These are phyloP conservation scores for Tetragonula clypearis DNA, from an alignment of 1,140 invertebrate species.

Conservation along the genomic window DNA sequence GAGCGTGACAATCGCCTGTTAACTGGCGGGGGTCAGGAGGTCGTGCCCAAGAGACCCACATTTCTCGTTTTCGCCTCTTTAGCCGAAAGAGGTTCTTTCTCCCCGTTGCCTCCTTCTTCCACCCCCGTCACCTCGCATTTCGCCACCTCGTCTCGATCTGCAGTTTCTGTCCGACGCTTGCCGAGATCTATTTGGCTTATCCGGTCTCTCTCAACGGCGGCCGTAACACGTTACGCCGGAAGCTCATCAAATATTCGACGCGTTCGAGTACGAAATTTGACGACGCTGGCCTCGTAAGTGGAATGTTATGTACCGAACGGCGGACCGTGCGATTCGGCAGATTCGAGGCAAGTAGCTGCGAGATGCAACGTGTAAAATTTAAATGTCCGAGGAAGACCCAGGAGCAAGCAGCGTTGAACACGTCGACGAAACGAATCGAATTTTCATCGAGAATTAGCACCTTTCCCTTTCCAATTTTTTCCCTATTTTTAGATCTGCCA, in stretches of 20 bases:
- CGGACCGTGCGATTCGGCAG: neutral
- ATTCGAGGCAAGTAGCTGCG: neutral
- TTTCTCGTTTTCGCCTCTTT: slow-evolving; percentile 41
- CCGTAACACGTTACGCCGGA: neutral
- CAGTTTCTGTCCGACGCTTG: too few species aligned
- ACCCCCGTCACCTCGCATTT: neutral
- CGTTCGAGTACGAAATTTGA: neutral
- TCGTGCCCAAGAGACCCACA: slow-evolving; percentile 57
- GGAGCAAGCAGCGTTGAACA: too few species aligned
- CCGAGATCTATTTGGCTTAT: slow-evolving; percentile 20
- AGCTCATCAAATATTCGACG: slow-evolving; percentile 20
- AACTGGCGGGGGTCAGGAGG: slow-evolving; percentile 51
- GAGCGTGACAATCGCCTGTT: slow-evolving; percentile 35
- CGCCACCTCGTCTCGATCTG: slow-evolving; percentile 6
- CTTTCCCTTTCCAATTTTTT: too few species aligned
- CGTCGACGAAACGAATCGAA: neutral
- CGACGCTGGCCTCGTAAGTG: neutral
- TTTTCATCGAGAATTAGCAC: neutral
- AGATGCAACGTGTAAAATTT: neutral
- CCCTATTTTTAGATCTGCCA: too few species aligned
- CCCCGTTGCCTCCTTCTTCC: neutral
- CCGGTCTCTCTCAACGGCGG: neutral
- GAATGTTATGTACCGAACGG: neutral
- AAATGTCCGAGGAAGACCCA: neutral
- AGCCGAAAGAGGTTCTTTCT: neutral